Base-by-base conservation (phyloP, 2,888 invertebrate species). In the Plagodis dolabraria region DNA sequence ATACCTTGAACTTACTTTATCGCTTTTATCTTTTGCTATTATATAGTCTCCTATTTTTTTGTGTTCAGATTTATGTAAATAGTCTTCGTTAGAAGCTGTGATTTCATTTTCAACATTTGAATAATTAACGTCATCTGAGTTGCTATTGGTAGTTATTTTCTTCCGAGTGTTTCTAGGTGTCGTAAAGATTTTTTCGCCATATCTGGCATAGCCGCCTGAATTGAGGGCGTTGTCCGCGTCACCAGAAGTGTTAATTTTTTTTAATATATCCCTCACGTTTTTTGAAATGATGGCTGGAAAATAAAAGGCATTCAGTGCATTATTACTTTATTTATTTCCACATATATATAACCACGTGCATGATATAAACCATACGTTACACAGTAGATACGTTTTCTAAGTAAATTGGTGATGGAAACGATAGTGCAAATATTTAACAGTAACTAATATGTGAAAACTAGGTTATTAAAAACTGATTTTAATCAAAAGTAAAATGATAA, bases 1-100 rank as follows among this genome's bases (percentile, higher is more conserved):
- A 22, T 22, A 22, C 22, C 22, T 22, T 22, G 22, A 22, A 22
- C 22, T 22, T 6, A 42, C 42, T 42, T 42, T 9, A 42, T 9
- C 42, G 42, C n/a, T 42, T n/a, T 42, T 36, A 36, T 36, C 36
- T 42, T 42, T 42, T 42, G 42, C 2, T n/a, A 42, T 42, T n/a
- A 42, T 9, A 42, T n/a, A n/a, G 7, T 36, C 42, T 42, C 42
- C n/a, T 9, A 10, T 10, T 43, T 43, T 12, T 12, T 12, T 12
- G 12, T 43, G 12, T 43, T 12, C 8, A 6, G 43, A 43, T 1
- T 11, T 12, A 43, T 43, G 40, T 10, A 40, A 11, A 12, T 6
- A 5, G 5, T 43, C 6, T 12, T 12, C 12, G 1, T 10, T 12
- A 6, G 12, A 12, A 12, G 7, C 7, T 5, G 12, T 11, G 12